Conservation (phyloP, 2,888 invertebrate species). For the Orchesellides sinensis region DNA sequence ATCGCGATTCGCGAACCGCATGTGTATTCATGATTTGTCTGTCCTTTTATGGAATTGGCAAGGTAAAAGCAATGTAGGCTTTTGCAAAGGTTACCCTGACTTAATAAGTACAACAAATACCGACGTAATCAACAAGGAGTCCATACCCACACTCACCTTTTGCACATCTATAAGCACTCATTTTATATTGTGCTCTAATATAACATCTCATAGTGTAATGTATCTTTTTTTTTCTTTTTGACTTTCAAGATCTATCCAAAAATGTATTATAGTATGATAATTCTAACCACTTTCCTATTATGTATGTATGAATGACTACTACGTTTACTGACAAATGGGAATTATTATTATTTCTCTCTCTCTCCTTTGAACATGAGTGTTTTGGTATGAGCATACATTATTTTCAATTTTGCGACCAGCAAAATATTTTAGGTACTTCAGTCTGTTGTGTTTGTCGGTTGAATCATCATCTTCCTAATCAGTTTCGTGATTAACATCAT, state of each 20-base stretch:
- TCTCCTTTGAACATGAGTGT: neutral
- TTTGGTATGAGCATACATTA: conserved; percentile 41
- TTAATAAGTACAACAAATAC: conserved; percentile 65
- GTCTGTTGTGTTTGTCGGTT: conserved; percentile 54
- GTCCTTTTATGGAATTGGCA: conserved; percentile 75
- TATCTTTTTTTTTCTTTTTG: neutral
- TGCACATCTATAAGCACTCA: conserved; percentile 22
- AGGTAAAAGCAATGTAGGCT: conserved; percentile 75
- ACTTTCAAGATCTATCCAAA: conserved; percentile 11
- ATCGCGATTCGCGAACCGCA: conserved; percentile 48
- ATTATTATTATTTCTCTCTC: conserved; percentile 12
- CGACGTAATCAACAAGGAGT: conserved; percentile 48
- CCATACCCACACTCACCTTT: conserved; percentile 51
- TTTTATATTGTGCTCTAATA: neutral
- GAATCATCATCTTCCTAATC: conserved; percentile 48
- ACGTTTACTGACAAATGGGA: conserved; percentile 47
- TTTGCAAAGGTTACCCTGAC: conserved; percentile 72
- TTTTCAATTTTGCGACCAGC: conserved; percentile 50
- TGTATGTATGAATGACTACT: conserved; percentile 46
- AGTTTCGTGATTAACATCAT: conserved; percentile 14
- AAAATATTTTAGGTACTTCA: conserved; percentile 54
- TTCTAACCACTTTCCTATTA: conserved; percentile 60
- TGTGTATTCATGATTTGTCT: conserved; percentile 58
- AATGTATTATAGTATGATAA: conserved; percentile 46
- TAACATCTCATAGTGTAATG: neutral